Conservation (phyloP, 2,797 vertebrate genomes). For the Sciurus vulgaris region DNA sequence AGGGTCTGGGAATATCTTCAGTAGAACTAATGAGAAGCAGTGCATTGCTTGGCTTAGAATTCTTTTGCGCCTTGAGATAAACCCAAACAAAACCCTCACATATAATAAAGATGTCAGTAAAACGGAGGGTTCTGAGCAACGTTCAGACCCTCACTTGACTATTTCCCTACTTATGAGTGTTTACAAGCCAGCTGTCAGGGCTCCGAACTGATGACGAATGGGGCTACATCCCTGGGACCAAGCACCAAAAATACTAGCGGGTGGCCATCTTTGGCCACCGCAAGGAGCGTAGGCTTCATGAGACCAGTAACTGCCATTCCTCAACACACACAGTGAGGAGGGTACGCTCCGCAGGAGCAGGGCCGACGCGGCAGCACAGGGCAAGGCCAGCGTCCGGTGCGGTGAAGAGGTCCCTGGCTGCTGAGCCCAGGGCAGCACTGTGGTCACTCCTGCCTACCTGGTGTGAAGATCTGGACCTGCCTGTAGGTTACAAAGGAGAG, state of each 20-base stretch:
- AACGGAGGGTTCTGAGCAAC: not conserved
- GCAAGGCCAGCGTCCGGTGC: not conserved
- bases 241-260: not conserved
- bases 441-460: not conserved
- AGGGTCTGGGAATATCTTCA: not conserved
- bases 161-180: not conserved
- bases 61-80: not conserved
- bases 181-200: constrained; percentile 10
- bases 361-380: not conserved
- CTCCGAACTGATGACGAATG: constrained; percentile 3
- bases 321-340: not conserved
- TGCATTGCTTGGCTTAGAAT: not conserved
- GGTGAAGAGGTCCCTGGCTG: not conserved
- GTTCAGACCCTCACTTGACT: not conserved
- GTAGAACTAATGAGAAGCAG: not conserved
- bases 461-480: not conserved
- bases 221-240: not conserved
- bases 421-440: not conserved
- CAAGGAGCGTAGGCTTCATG: not conserved
- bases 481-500: not conserved
- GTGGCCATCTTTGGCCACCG: not conserved
- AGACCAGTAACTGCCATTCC: not conserved
- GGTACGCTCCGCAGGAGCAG: not conserved
- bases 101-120: not conserved
- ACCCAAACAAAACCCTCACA: not conserved